Percentiles rank a stretch among this genome's conserved stretches.
Evolutionary conservation across 2,113 vertebrate genomes (phyloP).

Genomic region (Myxocyprinus asiaticus): DNA sequence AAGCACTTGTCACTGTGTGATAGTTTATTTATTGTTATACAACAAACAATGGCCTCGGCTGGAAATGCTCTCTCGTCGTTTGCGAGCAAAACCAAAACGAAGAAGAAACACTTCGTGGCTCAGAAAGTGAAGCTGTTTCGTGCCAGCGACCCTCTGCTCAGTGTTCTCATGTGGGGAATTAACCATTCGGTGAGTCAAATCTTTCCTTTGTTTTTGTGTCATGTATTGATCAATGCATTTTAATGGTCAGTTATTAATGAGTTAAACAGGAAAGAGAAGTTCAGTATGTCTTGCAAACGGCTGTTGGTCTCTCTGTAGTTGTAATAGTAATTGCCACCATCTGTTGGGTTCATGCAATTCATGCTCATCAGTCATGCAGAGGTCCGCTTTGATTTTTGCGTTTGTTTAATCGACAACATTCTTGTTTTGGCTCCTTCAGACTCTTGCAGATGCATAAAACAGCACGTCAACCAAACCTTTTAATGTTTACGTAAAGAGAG

Average conservation of each 20-base stretch:
- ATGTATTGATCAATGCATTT: background rate
- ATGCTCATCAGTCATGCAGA: background rate
- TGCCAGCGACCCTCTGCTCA: conserved; percentile 95
- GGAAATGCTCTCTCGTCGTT: conserved; percentile 85
- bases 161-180: conserved; percentile 98
- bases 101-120: conserved; percentile 97
- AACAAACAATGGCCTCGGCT: conserved; percentile 85
- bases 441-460: background rate
- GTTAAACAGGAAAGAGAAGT: background rate
- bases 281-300: background rate
- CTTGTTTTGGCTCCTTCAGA: background rate
- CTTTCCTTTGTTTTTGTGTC: background rate
- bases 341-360: conserved; percentile 14
- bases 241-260: background rate
- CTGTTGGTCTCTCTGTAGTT: background rate
- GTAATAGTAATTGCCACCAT: background rate
- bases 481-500: background rate
- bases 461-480: background rate
- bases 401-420: too few species aligned
- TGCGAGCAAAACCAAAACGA: conserved; percentile 94
- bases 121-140: conserved; percentile 99
- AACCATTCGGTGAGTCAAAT: conserved; percentile 93
- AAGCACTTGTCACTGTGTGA: conserved; percentile 54
- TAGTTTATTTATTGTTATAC: conserved; percentile 52
- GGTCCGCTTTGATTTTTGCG: too few species aligned